Base-by-base conservation (phyloP, 2,113 vertebrate genomes). In the Ceratotherium simum region DNA sequence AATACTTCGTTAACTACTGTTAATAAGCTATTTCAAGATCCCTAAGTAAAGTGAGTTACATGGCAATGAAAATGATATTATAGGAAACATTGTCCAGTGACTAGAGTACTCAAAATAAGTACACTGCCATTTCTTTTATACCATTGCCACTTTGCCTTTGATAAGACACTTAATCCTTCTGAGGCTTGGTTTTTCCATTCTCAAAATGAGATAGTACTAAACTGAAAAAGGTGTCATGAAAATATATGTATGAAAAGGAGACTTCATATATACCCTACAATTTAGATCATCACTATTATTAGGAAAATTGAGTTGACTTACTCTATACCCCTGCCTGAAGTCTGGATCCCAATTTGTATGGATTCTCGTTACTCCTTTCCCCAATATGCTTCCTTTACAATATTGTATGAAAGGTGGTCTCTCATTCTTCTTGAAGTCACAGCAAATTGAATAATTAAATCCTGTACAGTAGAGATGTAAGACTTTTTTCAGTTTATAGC, bases 401-500 rank as follows among this genome's bases (percentile, higher is more conserved):
- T 85, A 85, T 23, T 51, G 72, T 72, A 36, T 67, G 33, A 97
- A 93, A 86, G 2, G 10, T 69, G 25, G 21, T 65, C 54, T 96
- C 60, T 83, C 69, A 76, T 85, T 95, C 54, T 76, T 70, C 76
- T 97, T 96, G 79, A 96, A 93, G 42, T 91, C 81, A 65, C 20
- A 89, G 29, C 1, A 95, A 93, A 91, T 84, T 91, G 51, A 39
- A 81, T 69, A 95, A 98, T 96, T 96, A 96, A 96, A 91, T 70
- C 58, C 60, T 93, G 48, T 91, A 36, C 85, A 91, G 31, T 64
- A 93, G 33, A 93, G 51, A 95, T 84, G 20, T 95, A 97, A 93
- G 62, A 91, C 42, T 96, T 90, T 92, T 95, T 80, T 48, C 48
- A 90, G 39, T 96, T 98, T 97, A 96, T 89, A 96, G 65, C 81